These are phyloP conservation scores for Galbula dea DNA, from an alignment of 2,113 vertebrate species.

Conservation along the genomic window DNA sequence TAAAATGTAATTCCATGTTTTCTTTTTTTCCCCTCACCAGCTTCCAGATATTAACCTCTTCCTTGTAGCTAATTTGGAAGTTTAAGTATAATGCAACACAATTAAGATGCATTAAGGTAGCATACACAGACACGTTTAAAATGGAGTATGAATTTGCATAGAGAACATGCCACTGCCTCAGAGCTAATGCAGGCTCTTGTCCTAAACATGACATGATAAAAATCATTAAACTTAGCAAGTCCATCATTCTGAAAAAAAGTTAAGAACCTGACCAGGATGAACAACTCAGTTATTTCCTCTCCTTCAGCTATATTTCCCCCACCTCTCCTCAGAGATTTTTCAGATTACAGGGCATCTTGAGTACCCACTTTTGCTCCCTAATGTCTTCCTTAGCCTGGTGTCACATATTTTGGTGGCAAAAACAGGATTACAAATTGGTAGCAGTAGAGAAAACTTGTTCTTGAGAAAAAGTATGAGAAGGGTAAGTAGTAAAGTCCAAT, in stretches of 20 bases:
- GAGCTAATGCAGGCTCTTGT: background rate
- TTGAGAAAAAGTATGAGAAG: background rate
- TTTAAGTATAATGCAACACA: background rate
- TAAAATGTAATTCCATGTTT: background rate
- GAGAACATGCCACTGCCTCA: background rate
- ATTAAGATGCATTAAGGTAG: background rate
- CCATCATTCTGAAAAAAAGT: background rate
- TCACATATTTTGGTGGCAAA: background rate
- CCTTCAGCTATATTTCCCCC: background rate
- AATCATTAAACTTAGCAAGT: background rate
- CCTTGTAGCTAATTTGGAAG: background rate
- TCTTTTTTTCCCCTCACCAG: rapidly evolving
- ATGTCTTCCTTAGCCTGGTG: background rate
- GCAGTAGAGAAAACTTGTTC: background rate
- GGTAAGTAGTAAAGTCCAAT: background rate
- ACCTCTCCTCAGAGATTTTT: background rate
- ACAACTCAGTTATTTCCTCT: background rate
- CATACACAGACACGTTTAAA: background rate
- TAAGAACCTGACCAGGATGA: background rate
- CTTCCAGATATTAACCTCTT: background rate
- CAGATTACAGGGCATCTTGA: background rate
- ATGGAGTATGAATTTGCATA: background rate
- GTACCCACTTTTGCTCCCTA: background rate
- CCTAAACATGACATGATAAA: background rate
- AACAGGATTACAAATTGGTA: background rate